These are phyloP conservation scores for Enteromius anoplus DNA, from an alignment of 2,797 vertebrate genomes.

Conservation along the genomic window DNA sequence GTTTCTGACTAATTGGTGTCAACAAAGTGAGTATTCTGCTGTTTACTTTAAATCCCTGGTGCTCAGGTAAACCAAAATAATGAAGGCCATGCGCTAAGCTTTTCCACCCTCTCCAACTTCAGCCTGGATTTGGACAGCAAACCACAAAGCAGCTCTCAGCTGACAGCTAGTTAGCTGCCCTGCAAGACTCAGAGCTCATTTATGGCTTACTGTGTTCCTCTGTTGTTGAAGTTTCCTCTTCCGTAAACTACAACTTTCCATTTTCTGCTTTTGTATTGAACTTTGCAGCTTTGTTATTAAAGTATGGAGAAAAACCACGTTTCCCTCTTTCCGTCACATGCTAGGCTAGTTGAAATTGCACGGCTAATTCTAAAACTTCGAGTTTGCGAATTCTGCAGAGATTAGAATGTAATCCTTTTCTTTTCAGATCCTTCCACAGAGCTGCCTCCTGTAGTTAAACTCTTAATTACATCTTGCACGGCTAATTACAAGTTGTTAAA, in stretches of 20 bases:
- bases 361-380: background rate
- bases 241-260: slow-evolving; percentile 34
- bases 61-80: slow-evolving; percentile 58
- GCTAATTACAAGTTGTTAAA: slow-evolving; percentile 53
- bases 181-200: slow-evolving; percentile 46
- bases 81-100: slow-evolving; percentile 49
- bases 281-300: slow-evolving; percentile 14
- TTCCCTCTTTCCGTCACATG: slow-evolving; percentile 11
- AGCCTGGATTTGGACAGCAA: slow-evolving; percentile 61
- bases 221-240: slow-evolving; percentile 47
- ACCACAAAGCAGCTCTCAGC: slow-evolving; percentile 53
- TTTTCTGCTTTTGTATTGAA: slow-evolving; percentile 8
- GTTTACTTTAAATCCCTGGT: slow-evolving; percentile 41
- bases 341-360: slow-evolving; percentile 7
- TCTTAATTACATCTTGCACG: slow-evolving; percentile 55
- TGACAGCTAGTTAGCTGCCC: slow-evolving; percentile 62
- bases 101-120: slow-evolving; percentile 61
- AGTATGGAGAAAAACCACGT: slow-evolving; percentile 1
- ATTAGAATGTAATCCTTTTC: background rate
- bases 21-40: slow-evolving; percentile 34
- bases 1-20: slow-evolving; percentile 45
- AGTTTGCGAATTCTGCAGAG: slow-evolving; percentile 5
- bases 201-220: slow-evolving; percentile 33
- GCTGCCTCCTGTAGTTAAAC: slow-evolving; percentile 45
- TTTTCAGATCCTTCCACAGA: slow-evolving; percentile 14